Base-by-base conservation (phyloP, 2,888 invertebrate species). In the Marasmarcha lunaedactyla region DNA sequence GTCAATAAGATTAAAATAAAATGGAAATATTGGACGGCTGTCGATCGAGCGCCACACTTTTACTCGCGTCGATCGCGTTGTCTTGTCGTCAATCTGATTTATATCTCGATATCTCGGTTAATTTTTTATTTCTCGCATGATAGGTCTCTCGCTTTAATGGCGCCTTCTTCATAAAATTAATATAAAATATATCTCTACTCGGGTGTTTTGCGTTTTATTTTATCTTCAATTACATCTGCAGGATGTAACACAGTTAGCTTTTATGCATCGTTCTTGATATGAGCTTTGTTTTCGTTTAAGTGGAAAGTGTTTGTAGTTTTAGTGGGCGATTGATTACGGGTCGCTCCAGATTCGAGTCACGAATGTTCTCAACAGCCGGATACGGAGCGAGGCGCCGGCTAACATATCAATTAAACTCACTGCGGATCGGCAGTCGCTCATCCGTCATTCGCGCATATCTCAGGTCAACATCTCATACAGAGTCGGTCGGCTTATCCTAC, bases 391-490 rank as follows among this genome's bases (percentile, higher is more conserved):
- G 65, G 71, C 71, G 74, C 72, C 71, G 68, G 57, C 58, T 62
- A 63, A 69, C 64, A 57, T 64, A 65, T 70, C 67, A 67, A 67
- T 71, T 70, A 69, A 57, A 54, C 50, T 52, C 55, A 58, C 49
- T 62, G 63, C 67, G 63, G 67, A 70, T 63, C 60, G 55, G 59
- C 58, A 66, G 78, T 79, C 73, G 60, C 76, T 78, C 78, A 78
- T 72, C 69, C 63, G 68, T 60, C 69, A 63, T 68, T 76, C 66
- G 69, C 63, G 67, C 70, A 60, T 42, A 57, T 53, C 54, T 47
- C 68, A 60, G 77, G 76, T 79, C 78, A 78, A 76, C 76, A 77
- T 77, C 74, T 78, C 65, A 70, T 65, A 56, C 58, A 66, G 64
- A 68, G 66, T 65, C 61, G 58, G 71, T 64, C 57, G 55, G 4